A percentile compares a stretch with the other conserved stretches of the same genome.
These are phyloP conservation scores for Scolopax mira DNA, from an alignment of 2,113 vertebrate genomes.

Conservation along the genomic window DNA sequence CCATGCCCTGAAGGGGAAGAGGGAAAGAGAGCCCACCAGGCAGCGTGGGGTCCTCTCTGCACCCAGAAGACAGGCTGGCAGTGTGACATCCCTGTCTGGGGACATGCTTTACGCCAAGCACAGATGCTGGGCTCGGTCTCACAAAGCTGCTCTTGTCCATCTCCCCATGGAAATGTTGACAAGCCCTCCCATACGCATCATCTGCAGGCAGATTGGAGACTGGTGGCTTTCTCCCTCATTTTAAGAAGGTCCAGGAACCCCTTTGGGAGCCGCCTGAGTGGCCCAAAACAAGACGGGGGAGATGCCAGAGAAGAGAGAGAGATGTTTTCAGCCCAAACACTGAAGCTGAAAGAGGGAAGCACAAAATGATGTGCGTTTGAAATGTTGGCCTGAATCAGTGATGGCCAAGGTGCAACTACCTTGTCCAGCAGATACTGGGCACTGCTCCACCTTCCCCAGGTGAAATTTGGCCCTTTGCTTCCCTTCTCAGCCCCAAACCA, in stretches of 20 bases:
- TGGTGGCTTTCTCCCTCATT: neutral
- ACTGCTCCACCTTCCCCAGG: neutral
- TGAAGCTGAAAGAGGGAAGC: neutral
- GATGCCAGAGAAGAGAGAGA: neutral
- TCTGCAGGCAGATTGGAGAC: neutral
- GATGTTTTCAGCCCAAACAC: neutral
- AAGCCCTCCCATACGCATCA: fast-evolving
- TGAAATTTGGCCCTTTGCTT: neutral
- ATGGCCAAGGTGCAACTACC: neutral
- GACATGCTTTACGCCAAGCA: neutral
- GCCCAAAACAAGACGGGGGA: neutral
- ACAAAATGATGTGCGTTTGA: neutral
- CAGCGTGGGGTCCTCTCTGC: neutral
- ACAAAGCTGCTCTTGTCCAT: neutral
- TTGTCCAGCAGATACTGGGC: neutral
- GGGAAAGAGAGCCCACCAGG: neutral
- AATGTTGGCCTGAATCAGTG: neutral
- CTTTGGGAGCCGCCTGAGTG: neutral
- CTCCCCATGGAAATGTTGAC: fast-evolving
- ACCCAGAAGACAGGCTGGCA: neutral
- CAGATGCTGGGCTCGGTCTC: neutral
- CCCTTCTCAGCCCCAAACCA: neutral
- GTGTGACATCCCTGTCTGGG: neutral
- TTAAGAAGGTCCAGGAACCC: neutral
- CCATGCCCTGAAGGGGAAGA: neutral